Conservation (phyloP, 2,113 vertebrate species). For the Sander lucioperca region DNA sequence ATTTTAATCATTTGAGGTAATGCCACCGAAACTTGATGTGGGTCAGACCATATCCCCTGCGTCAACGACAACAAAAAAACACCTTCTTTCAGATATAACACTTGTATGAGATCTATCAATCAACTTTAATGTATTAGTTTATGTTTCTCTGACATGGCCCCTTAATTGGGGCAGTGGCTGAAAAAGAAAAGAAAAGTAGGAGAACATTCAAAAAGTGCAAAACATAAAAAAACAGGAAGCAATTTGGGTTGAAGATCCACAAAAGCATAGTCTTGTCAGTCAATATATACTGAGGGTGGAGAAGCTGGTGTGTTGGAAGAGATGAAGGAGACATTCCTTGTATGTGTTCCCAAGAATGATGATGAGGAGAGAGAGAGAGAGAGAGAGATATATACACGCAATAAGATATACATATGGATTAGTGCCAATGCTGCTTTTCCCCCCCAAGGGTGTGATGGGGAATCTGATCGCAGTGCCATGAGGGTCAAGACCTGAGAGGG, state of each 20-base stretch:
- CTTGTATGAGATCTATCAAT: background rate
- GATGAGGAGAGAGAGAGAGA: background rate
- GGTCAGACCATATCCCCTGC: background rate
- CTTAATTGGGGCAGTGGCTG: background rate
- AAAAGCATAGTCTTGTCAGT: background rate
- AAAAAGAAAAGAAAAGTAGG: background rate
- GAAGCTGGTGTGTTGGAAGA: background rate
- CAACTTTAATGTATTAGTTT: background rate
- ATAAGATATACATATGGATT: constrained; percentile 3
- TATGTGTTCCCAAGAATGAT: background rate
- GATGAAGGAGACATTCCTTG: background rate
- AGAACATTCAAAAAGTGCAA: background rate
- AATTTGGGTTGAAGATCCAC: background rate
- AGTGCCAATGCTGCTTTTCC: background rate
- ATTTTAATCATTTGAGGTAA: background rate
- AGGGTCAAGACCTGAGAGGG: constrained; percentile 25
- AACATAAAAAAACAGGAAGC: background rate
- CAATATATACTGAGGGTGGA: background rate
- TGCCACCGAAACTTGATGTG: background rate
- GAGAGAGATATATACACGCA: background rate
- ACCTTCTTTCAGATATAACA: background rate
- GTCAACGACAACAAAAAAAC: background rate
- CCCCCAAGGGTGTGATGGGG: constrained; percentile 13
- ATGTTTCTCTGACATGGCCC: background rate
- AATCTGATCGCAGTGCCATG: constrained; percentile 32